phyloP scores from a whole-genome alignment of 2,797 vertebrate species.

The Sciaenops ocellatus region DNA sequence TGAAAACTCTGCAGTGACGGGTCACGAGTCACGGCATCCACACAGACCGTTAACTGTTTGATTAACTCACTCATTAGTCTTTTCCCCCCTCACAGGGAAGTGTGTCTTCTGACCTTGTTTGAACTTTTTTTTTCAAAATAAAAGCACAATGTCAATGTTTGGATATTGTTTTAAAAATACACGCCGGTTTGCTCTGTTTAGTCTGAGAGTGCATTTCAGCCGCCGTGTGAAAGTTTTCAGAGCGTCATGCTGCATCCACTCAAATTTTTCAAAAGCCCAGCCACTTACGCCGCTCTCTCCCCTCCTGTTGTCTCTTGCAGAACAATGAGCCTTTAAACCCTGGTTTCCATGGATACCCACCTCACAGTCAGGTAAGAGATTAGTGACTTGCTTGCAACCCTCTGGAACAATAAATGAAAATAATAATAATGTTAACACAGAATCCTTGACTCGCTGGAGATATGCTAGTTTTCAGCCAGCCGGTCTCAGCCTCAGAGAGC shows the following conservation, averaged over 20 bases:
- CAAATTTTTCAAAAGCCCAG: conserved; percentile 44
- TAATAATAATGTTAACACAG: conserved; percentile 1
- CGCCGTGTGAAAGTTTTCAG: conserved; percentile 42
- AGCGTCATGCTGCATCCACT: conserved; percentile 32
- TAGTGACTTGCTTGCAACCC: conserved; percentile 52
- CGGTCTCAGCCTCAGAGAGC: background rate
- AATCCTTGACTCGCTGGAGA: conserved; percentile 24
- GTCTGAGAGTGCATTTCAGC: background rate
- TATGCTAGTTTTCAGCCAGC: background rate
- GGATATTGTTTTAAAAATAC: background rate
- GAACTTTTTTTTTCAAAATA: conserved; percentile 21
- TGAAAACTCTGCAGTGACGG: conserved; percentile 31
- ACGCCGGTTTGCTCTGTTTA: background rate
- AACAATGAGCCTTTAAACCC: conserved; percentile 93
- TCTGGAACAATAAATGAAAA: conserved; percentile 31
- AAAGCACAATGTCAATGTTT: background rate
- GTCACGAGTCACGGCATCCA: conserved; percentile 18
- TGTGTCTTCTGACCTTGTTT: background rate
- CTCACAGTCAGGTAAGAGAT: conserved; percentile 92
- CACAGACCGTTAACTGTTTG: conserved; percentile 32
- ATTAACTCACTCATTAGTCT: background rate
- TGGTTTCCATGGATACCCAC: conserved; percentile 94
- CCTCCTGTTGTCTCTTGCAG: conserved; percentile 86
- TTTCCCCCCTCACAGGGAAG: background rate
- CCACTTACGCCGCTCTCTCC: conserved; percentile 65